Evolutionary conservation across 2,888 invertebrate genomes (phyloP), one percentile per base, ranked within the genome.

Genomic region (Rhagonycha fulva): DNA sequence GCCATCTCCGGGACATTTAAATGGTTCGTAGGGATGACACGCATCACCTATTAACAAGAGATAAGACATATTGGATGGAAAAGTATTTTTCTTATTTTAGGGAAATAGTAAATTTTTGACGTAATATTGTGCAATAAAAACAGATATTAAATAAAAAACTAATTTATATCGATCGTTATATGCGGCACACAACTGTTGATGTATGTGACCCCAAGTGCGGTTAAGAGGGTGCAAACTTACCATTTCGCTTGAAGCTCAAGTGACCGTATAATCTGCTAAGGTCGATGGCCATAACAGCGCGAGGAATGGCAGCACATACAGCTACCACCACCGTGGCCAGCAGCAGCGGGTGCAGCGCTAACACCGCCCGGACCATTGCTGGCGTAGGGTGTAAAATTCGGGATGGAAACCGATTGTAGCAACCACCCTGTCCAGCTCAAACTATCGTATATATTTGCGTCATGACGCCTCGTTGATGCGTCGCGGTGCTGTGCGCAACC

Each of bases 11-110:
- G 98, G 98, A 87, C 98, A 98, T 87, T 96, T 96, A 90, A 98
- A 98, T 60, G 98, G 98, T 88, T 97, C 97, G 89, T 98, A 98
- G 1, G 98, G 96, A 87, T 96, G 97, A 85, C 98, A 98, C 83
- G 93, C 91, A 79, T 91, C 91, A 74, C 91, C 94, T 93, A 86
- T 70, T 88, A 88, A 70, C 4, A 72, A 11, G 28, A 24, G 5
- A 24, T 66, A 24, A 4, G n/a, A 24, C 9, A 7, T 9, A 63
- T n/a, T 24, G 11, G 2, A 19, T 12, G 3, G 19, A 24, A 12
- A 9, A 7, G 1, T 2, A 5, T n/a, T 47, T 47, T 47, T 47
- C 0, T n/a, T 0, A n/a, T 7, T 47, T 47, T n/a, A 7, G 47
- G 5, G 4, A 2, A 9, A n/a, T 47, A n/a, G 7, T n/a, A n/a